Evolutionary conservation across 2,888 invertebrate genomes (phyloP).

Genomic region (Leptinotarsa haldemani): DNA sequence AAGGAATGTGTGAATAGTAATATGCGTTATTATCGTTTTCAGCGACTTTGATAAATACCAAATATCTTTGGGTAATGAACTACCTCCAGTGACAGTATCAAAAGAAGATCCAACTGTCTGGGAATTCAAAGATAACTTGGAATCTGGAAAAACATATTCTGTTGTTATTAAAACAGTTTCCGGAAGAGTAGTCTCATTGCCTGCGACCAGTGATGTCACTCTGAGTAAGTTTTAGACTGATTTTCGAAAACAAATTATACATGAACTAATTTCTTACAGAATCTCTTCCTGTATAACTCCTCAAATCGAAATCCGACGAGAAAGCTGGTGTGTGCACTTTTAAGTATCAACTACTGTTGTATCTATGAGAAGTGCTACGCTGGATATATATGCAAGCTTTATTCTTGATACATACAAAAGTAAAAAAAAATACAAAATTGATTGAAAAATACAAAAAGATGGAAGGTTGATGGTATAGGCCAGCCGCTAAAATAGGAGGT

Average conservation of each 20-base stretch:
- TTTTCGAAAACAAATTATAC: neutral
- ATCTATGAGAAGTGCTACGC: too few relatives aligned
- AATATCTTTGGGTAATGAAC: slow-evolving; percentile 79
- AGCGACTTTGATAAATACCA: slow-evolving; percentile 95
- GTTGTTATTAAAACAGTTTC: slow-evolving; percentile 95
- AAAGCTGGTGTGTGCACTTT: slow-evolving; percentile 66
- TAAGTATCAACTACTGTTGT: too few relatives aligned
- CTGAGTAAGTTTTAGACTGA: slow-evolving; percentile 70
- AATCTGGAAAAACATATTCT: slow-evolving; percentile 90
- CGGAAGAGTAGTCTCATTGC: slow-evolving; percentile 95
- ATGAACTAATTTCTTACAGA: slow-evolving; percentile 64
- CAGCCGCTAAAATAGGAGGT: too few relatives aligned
- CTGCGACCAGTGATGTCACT: slow-evolving; percentile 89
- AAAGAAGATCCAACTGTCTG: slow-evolving; percentile 76
- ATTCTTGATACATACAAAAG: too few relatives aligned
- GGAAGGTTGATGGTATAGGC: too few relatives aligned
- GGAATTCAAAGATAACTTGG: slow-evolving; percentile 83
- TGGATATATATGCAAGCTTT: too few relatives aligned
- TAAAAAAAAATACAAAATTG: too few relatives aligned
- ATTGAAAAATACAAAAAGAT: too few relatives aligned
- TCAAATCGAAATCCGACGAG: slow-evolving; percentile 74
- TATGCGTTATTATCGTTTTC: slow-evolving; percentile 48
- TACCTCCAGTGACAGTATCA: slow-evolving; percentile 78
- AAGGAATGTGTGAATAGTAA: too few relatives aligned
- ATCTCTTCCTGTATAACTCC: slow-evolving; percentile 80